Conservation (phyloP, 2,888 invertebrate species). For the Monopis laevigella region DNA sequence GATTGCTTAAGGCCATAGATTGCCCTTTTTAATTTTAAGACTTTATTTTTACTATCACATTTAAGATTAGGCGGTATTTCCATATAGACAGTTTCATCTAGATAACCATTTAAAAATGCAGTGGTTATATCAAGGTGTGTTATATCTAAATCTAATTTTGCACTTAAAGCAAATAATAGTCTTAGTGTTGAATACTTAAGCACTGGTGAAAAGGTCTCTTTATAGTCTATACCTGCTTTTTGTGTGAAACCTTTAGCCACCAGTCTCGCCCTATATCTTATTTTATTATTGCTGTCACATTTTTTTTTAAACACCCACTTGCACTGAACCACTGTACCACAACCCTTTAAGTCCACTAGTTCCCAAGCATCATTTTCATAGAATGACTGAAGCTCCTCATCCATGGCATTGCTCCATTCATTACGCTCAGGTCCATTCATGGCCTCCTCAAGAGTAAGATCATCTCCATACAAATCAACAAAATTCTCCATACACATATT, state of each 20-base stretch:
- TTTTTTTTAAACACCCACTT: neutral
- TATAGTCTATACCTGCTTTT: neutral
- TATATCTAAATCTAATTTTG: neutral
- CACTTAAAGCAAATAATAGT: slow-evolving; percentile 5
- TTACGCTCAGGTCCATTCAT: neutral
- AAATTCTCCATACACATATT: too few species aligned
- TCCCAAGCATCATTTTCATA: neutral
- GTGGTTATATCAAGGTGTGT: neutral
- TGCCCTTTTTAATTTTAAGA: neutral
- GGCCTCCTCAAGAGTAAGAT: neutral
- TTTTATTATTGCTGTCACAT: neutral
- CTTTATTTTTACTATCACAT: neutral
- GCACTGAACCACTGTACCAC: neutral
- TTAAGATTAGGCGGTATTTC: neutral
- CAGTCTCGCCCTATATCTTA: neutral
- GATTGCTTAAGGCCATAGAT: neutral
- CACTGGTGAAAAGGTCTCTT: neutral
- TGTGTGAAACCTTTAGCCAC: neutral
- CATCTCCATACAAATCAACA: too few species aligned
- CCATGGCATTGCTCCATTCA: neutral
- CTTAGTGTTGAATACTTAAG: neutral
- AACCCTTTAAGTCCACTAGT: too few species aligned
- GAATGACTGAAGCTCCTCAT: neutral
- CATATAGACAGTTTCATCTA: slow-evolving; percentile 2
- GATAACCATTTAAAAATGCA: slow-evolving; percentile 2